phyloP scores from a whole-genome alignment of 2,113 vertebrate species.

The Circaetus cinerascens region DNA sequence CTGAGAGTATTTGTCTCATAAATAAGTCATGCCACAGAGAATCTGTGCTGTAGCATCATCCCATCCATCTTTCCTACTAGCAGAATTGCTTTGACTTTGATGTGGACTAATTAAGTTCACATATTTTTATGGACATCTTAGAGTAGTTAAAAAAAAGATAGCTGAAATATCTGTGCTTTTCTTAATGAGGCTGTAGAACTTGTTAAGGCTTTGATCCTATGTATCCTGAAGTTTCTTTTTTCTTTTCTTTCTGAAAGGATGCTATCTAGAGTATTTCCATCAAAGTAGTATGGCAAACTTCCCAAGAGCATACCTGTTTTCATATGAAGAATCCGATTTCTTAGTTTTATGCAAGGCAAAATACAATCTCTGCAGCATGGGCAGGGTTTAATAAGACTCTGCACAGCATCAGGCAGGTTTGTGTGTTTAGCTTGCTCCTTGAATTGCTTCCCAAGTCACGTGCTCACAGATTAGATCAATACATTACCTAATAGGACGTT shows the following conservation, averaged over 20 bases:
- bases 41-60: background rate
- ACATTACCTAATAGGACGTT: conserved; percentile 58
- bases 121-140: conserved; percentile 7
- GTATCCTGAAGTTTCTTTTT: background rate
- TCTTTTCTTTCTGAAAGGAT: background rate
- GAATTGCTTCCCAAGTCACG: conserved; percentile 24
- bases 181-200: background rate
- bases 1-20: background rate
- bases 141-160: background rate
- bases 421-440: background rate
- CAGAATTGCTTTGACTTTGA: conserved; percentile 31
- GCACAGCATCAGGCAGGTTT: background rate
- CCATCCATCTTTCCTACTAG: background rate
- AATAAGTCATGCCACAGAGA: background rate
- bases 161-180: background rate
- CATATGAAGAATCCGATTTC: background rate
- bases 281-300: background rate
- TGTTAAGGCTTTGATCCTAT: background rate
- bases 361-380: background rate
- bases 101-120: conserved; percentile 31
- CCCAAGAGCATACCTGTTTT: background rate
- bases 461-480: conserved; percentile 49
- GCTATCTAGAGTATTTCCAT: background rate
- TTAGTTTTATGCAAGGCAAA: background rate
- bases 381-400: background rate